A percentile compares a stretch with the other conserved stretches of the same genome.
Evolutionary conservation across 23 tunicate species (phyloP).

Genomic region (Aplidium turbinatum): DNA sequence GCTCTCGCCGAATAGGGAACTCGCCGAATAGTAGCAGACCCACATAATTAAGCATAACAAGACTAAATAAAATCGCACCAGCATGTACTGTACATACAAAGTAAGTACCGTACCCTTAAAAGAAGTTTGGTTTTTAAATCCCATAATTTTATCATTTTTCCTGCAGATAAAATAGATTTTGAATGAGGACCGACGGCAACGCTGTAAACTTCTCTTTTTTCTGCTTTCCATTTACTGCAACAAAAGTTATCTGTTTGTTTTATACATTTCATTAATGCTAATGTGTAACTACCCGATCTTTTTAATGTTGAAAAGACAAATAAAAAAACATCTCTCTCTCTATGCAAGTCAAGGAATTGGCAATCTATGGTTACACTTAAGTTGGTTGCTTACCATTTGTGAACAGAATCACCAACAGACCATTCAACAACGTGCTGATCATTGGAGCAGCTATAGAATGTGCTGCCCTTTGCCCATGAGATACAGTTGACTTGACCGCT

Average conservation of each 20-base stretch:
- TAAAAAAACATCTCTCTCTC: not conserved
- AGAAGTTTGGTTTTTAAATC: constrained; percentile 66
- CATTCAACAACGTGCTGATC: constrained; percentile 79
- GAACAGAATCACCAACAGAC: constrained; percentile 35
- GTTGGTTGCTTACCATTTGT: constrained; percentile 66
- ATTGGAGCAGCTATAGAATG: constrained; percentile 63
- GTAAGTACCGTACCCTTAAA: constrained; percentile 41
- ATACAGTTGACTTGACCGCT: constrained; percentile 57
- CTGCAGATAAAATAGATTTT: constrained; percentile 68
- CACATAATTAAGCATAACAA: too few species aligned
- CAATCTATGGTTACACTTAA: too few species aligned
- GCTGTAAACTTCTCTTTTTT: constrained; percentile 58
- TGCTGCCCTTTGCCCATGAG: constrained; percentile 55
- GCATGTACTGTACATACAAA: not conserved
- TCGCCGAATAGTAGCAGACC: too few species aligned
- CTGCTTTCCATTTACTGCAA: constrained; percentile 87
- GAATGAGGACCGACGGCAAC: constrained; percentile 60
- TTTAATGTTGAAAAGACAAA: not conserved
- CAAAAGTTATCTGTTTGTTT: not conserved
- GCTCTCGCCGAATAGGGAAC: too few species aligned
- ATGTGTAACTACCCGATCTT: not conserved
- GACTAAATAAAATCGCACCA: too few species aligned
- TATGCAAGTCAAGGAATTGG: too few species aligned
- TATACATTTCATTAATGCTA: not conserved
- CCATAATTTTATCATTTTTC: constrained; percentile 76